These are phyloP conservation scores for Oligia fasciuncula DNA, from an alignment of 2,888 invertebrate species.

Conservation along the genomic window DNA sequence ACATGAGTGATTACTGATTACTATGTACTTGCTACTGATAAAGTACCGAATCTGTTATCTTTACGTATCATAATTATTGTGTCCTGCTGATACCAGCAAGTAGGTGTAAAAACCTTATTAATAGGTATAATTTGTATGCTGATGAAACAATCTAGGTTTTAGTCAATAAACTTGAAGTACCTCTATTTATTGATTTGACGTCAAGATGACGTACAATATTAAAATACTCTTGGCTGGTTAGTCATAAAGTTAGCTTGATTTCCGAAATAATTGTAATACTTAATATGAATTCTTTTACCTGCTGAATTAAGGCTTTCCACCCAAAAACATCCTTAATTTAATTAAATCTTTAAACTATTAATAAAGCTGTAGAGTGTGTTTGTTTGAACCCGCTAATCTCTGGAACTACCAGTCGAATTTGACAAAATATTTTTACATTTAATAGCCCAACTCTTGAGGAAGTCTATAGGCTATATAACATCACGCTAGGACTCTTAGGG, in stretches of 20 bases:
- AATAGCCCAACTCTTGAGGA: not conserved
- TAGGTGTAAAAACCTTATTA: slow-evolving; percentile 5
- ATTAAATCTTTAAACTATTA: too few species aligned
- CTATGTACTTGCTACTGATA: slow-evolving; percentile 3
- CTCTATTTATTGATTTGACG: slow-evolving; percentile 13
- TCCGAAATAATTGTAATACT: not conserved
- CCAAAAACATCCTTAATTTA: not conserved
- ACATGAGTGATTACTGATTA: slow-evolving; percentile 30
- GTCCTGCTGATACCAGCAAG: slow-evolving; percentile 19
- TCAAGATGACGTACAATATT: not conserved
- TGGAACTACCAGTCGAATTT: not conserved
- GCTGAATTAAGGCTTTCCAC: not conserved
- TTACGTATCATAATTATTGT: slow-evolving; percentile 10
- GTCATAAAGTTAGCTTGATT: not conserved
- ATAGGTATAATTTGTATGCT: slow-evolving; percentile 12
- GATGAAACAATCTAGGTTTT: slow-evolving; percentile 28
- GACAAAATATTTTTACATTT: not conserved
- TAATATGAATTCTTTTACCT: not conserved
- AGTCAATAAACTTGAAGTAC: slow-evolving; percentile 19
- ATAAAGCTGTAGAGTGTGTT: not conserved
- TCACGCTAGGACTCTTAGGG: too few species aligned
- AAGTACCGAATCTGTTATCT: slow-evolving; percentile 16
- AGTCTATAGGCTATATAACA: too few species aligned
- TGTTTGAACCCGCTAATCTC: not conserved
- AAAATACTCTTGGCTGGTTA: not conserved